Percentiles rank a stretch among this genome's conserved stretches.
phyloP scores from a whole-genome alignment of 2,113 vertebrate genomes.

The Opisthocomus hoazin region DNA sequence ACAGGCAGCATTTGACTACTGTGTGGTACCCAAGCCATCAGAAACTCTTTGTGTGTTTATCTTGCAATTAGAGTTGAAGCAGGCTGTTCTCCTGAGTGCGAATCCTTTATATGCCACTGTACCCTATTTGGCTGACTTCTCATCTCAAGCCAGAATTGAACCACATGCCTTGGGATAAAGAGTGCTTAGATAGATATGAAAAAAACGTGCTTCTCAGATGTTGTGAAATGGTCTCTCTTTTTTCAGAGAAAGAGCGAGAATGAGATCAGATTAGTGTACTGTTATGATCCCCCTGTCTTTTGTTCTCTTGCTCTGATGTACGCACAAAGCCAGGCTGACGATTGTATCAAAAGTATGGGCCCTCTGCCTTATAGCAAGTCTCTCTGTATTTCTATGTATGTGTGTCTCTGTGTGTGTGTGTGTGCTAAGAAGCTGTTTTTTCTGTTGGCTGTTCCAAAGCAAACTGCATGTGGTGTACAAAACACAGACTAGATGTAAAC shows the following conservation, averaged over 20 bases:
- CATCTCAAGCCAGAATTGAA: background rate
- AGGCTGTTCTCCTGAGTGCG: background rate
- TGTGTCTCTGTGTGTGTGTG: background rate
- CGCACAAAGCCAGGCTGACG: background rate
- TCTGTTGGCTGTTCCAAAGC: background rate
- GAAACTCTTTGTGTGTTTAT: background rate
- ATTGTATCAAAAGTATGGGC: background rate
- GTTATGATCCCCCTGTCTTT: slow-evolving; percentile 1
- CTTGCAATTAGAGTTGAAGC: background rate
- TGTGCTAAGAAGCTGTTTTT: background rate
- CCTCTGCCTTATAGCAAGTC: background rate
- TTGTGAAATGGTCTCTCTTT: background rate
- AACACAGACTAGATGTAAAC: background rate
- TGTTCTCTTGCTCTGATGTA: background rate
- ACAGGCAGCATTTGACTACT: background rate
- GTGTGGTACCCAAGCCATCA: background rate
- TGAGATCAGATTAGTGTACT: slow-evolving; percentile 28
- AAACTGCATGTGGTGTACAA: background rate
- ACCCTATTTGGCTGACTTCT: background rate
- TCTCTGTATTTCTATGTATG: background rate
- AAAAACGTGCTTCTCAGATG: background rate
- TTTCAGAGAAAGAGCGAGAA: background rate
- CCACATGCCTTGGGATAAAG: slow-evolving; percentile 20
- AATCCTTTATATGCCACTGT: background rate
- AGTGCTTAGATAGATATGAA: background rate